Percentiles rank a stretch among this genome's conserved stretches.
These are phyloP conservation scores for Cyphomyrmex costatus DNA, from an alignment of 1,140 invertebrate species.

Conservation along the genomic window DNA sequence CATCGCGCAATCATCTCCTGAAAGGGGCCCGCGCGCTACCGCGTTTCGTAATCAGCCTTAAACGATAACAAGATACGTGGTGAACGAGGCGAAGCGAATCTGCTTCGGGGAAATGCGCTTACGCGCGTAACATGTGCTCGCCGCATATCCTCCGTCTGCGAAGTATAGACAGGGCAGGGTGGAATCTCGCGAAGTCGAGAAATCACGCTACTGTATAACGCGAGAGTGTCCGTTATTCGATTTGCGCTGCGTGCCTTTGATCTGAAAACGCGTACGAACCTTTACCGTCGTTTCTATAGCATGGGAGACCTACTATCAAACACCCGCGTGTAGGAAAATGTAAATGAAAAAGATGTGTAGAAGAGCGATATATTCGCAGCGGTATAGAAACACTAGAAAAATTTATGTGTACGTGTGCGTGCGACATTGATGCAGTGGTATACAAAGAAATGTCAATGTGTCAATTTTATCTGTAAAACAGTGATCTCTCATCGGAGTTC, in stretches of 20 bases:
- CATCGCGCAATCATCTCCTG: conserved; percentile 75
- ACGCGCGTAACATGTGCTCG: conserved; percentile 20
- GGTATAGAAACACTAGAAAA: too few species aligned
- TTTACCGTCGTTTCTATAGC: not conserved
- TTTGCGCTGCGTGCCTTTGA: not conserved
- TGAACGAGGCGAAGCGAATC: conserved; percentile 37
- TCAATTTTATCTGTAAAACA: too few species aligned
- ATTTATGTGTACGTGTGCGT: not conserved
- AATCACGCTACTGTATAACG: conserved; percentile 32
- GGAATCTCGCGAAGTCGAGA: conserved; percentile 32
- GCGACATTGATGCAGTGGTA: too few species aligned
- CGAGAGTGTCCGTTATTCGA: conserved; percentile 8
- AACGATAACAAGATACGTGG: conserved; percentile 80
- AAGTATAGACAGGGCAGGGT: conserved; percentile 3
- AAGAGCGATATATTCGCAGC: not conserved
- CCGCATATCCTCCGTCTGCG: conserved; percentile 20
- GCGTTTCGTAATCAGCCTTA: conserved; percentile 79
- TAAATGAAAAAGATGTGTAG: not conserved
- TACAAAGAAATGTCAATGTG: too few species aligned
- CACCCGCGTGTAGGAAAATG: not conserved
- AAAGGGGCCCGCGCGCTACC: conserved; percentile 64
- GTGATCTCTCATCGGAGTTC: too few species aligned
- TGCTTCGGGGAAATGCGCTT: conserved; percentile 58
- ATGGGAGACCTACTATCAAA: not conserved
- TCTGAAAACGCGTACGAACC: not conserved